Percentiles rank a stretch among this genome's conserved stretches.
Evolutionary conservation across 37 sponge, comb jelly and placozoan genomes (phyloP).

Genomic region (Oscarella lobularis): DNA sequence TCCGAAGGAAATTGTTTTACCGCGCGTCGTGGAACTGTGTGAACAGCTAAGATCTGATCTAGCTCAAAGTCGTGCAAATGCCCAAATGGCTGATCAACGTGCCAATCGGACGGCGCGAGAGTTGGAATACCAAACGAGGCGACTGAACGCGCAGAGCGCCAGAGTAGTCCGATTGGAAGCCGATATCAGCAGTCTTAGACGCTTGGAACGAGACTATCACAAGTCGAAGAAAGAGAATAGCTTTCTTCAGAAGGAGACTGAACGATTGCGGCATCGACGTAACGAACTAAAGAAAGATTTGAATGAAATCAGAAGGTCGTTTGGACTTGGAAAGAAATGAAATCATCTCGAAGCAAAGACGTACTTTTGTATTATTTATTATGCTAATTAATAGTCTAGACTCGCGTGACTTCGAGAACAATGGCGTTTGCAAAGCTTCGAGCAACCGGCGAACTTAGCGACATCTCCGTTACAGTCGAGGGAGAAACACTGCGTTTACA

Average conservation of each 20-base stretch:
- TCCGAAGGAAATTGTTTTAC: neutral
- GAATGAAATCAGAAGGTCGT: too few species aligned
- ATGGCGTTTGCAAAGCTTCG: too few species aligned
- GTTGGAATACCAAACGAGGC: neutral
- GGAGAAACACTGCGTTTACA: neutral
- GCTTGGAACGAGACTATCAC: neutral
- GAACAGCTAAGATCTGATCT: neutral
- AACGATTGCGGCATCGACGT: too few species aligned
- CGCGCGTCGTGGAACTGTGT: neutral
- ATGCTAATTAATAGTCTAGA: too few species aligned
- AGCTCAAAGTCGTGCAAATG: neutral
- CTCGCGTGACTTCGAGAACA: too few species aligned
- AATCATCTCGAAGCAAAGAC: too few species aligned
- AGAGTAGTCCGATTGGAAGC: neutral
- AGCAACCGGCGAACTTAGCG: neutral
- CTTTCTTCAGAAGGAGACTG: too few species aligned
- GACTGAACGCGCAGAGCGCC: neutral
- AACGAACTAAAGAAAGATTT: too few species aligned
- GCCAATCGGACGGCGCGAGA: neutral
- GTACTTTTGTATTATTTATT: too few species aligned
- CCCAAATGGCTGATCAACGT: too few species aligned
- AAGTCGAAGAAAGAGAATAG: too few species aligned
- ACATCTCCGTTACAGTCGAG: neutral
- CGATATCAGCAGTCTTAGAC: neutral
- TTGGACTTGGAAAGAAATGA: too few species aligned